Percentiles rank a stretch among this genome's conserved stretches.
Evolutionary conservation across 2,113 vertebrate species (phyloP).

Genomic region (Furnarius figulus): DNA sequence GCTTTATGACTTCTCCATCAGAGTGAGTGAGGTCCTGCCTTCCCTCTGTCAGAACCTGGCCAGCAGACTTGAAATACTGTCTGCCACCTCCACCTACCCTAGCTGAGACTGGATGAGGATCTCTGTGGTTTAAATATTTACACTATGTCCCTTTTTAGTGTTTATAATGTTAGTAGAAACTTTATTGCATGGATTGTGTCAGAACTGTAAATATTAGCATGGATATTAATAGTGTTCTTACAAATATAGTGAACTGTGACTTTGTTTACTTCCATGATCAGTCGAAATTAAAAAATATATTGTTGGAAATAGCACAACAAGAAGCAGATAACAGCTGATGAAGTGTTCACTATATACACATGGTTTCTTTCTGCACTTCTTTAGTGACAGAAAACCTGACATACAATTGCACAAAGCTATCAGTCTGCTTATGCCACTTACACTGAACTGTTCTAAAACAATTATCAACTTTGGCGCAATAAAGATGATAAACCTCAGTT

Average conservation of each 20-base stretch:
- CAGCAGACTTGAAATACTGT: neutral
- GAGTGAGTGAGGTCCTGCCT: neutral
- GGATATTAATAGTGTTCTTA: conserved; percentile 23
- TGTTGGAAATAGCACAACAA: neutral
- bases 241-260: neutral
- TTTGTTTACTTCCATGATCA: neutral
- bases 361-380: neutral
- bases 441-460: neutral
- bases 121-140: conserved; percentile 52
- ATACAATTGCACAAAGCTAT: neutral
- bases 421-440: neutral
- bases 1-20: neutral
- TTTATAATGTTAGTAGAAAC: neutral
- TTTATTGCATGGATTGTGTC: neutral
- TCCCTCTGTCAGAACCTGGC: neutral
- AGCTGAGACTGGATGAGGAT: neutral
- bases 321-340: neutral
- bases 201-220: conserved; percentile 46
- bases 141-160: neutral
- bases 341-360: neutral
- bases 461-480: neutral
- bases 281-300: conserved; percentile 32
- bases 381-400: neutral
- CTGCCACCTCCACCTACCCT: neutral
- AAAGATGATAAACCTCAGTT: neutral